Conservation (phyloP, 2,113 vertebrate species). For the Recurvirostra avosetta region DNA sequence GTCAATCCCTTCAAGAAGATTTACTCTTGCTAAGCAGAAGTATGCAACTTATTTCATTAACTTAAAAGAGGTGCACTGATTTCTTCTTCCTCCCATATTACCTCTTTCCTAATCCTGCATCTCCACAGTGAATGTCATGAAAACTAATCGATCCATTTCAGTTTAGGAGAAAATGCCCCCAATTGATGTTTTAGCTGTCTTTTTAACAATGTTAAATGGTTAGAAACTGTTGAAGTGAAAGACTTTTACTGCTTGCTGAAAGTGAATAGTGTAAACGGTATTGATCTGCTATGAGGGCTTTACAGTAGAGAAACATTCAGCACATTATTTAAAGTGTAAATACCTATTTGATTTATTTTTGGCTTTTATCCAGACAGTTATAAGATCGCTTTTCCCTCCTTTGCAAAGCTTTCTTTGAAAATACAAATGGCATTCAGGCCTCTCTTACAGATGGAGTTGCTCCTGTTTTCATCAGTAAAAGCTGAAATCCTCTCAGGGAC, state of each 20-base stretch:
- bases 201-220: conserved; percentile 69
- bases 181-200: conserved; percentile 57
- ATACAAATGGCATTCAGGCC: background rate
- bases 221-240: conserved; percentile 61
- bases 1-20: background rate
- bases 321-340: conserved; percentile 70
- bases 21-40: conserved; percentile 8
- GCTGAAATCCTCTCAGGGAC: background rate
- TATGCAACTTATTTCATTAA: conserved; percentile 54
- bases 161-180: conserved; percentile 55
- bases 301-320: conserved; percentile 52
- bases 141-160: conserved; percentile 55
- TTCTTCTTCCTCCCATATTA: background rate
- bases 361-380: conserved; percentile 4
- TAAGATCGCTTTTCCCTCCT: background rate
- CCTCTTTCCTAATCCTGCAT: background rate
- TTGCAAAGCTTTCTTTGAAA: conserved; percentile 33
- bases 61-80: background rate
- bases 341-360: conserved; percentile 63
- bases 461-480: conserved; percentile 38
- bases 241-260: conserved; percentile 51
- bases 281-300: conserved; percentile 67
- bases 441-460: background rate
- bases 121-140: background rate
- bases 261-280: conserved; percentile 68